Conservation (phyloP, 2,797 vertebrate species). For the Meda fulgida region DNA sequence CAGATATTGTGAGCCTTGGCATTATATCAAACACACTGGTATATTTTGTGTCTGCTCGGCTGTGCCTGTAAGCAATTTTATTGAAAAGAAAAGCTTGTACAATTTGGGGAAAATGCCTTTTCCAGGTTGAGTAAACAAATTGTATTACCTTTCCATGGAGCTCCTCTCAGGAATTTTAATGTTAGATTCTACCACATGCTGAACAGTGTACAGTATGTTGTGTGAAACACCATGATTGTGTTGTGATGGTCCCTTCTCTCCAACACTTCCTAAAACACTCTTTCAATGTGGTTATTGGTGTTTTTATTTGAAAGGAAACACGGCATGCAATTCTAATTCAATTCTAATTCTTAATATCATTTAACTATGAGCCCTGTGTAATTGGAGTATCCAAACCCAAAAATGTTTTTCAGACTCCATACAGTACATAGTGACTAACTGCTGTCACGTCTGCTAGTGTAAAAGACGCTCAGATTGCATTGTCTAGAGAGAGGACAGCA, state of each 20-base stretch:
- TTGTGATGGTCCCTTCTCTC: neutral
- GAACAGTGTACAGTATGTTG: neutral
- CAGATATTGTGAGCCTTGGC: constrained; percentile 1
- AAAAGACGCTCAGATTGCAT: constrained; percentile 25
- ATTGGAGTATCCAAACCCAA: neutral
- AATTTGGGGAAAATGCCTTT: neutral
- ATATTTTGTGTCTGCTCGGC: neutral
- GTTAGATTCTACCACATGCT: neutral
- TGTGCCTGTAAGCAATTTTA: constrained; percentile 21
- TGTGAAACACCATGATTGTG: neutral
- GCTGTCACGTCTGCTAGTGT: neutral
- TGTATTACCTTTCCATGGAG: constrained; percentile 11
- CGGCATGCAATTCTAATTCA: neutral
- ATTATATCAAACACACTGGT: neutral
- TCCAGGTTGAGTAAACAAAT: constrained; percentile 12
- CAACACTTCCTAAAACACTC: neutral
- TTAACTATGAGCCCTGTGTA: neutral
- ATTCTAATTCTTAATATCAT: neutral
- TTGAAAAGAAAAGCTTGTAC: neutral
- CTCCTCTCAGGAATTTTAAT: constrained; percentile 10
- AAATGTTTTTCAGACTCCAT: neutral
- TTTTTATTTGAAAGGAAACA: neutral
- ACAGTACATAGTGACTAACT: neutral
- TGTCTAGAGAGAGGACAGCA: neutral
- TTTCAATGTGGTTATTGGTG: neutral